Conservation (phyloP, 2,797 vertebrate genomes). For the Microcaecilia unicolor region DNA sequence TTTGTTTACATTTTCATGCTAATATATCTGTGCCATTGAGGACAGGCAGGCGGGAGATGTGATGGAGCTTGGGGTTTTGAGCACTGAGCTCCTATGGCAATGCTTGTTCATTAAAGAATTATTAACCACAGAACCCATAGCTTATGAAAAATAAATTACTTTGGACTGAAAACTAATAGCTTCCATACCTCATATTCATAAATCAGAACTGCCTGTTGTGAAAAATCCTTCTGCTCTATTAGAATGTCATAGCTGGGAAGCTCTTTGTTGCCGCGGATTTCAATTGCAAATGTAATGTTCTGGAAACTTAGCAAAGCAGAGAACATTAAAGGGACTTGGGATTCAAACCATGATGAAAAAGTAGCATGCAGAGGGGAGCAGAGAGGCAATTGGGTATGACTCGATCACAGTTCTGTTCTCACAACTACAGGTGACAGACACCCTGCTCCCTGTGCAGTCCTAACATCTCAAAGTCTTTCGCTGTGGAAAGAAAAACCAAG, state of each 20-base stretch:
- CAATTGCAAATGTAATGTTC: neutral
- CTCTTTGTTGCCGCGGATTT: neutral
- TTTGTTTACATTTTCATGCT: too few relatives aligned
- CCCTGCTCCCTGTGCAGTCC: neutral
- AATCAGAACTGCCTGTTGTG: constrained; percentile 1
- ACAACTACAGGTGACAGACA: too few relatives aligned
- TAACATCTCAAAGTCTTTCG: too few relatives aligned
- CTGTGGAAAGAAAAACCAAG: too few relatives aligned
- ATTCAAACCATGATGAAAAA: constrained; percentile 9
- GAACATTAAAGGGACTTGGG: neutral
- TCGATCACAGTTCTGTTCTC: too few relatives aligned
- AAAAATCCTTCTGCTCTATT: too few relatives aligned
- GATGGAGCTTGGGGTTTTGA: too few relatives aligned
- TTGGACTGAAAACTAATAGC: too few relatives aligned
- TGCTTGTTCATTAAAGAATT: neutral
- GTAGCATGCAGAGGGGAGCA: neutral
- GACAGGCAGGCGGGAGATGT: too few relatives aligned
- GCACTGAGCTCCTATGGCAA: too few relatives aligned
- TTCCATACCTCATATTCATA: neutral
- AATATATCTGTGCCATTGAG: too few relatives aligned
- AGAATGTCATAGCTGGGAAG: too few relatives aligned
- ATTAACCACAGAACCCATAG: neutral
- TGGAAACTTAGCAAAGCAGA: constrained; percentile 6
- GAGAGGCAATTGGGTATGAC: neutral
- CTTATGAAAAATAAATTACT: neutral